Evolutionary conservation across 2,888 invertebrate species (phyloP).

Genomic region (Lottia gigantea): DNA sequence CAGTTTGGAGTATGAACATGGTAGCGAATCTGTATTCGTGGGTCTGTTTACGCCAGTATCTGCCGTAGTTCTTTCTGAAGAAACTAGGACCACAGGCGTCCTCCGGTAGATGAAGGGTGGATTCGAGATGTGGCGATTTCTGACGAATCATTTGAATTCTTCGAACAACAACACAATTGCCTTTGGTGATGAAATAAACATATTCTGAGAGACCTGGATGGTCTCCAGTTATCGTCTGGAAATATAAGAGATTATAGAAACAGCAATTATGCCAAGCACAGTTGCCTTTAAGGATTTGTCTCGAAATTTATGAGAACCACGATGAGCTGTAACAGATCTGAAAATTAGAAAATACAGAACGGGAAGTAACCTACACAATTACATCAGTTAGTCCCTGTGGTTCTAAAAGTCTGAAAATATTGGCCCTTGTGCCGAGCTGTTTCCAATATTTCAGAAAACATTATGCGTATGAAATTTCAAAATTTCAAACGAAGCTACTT

Average conservation of each 20-base stretch:
- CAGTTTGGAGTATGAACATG: constrained; percentile 37
- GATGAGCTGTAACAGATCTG: no score
- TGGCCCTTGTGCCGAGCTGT: no score
- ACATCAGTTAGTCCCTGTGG: no score
- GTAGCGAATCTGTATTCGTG: constrained; percentile 38
- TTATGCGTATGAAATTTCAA: no score
- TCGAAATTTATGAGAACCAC: no score
- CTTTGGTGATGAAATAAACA: constrained; percentile 43
- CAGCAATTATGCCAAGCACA: no score
- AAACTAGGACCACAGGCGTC: constrained; percentile 25
- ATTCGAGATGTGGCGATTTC: constrained; percentile 40
- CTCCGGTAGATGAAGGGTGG: constrained; percentile 31
- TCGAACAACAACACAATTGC: constrained; percentile 43
- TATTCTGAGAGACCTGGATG: constrained; percentile 29
- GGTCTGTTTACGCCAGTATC: constrained; percentile 23
- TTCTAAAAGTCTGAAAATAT: no score
- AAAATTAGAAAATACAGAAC: no score
- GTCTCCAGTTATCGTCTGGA: constrained; percentile 34
- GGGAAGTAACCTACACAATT: no score
- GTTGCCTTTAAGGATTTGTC: no score
- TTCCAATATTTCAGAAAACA: no score
- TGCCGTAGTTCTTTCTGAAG: constrained; percentile 37
- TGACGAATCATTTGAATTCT: constrained; percentile 35
- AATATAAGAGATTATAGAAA: no score
- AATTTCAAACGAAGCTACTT: constrained; percentile 11